phyloP scores from a whole-genome alignment of 2,113 vertebrate species.

The Salvator merianae region DNA sequence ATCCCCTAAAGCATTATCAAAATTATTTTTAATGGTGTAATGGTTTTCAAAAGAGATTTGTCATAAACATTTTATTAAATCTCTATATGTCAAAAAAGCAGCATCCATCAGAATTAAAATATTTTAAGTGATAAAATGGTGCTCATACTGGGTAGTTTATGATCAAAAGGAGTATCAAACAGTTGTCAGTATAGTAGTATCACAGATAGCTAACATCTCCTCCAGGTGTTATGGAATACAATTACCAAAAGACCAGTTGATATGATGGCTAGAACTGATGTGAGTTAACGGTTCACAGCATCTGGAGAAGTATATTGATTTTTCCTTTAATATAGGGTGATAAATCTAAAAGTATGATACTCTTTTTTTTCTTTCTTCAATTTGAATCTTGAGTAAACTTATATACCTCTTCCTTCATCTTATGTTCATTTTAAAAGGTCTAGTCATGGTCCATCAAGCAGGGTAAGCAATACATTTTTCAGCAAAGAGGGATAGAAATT shows the following conservation, averaged over 20 bases:
- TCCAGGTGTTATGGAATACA: too few relatives aligned
- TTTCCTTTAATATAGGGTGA: background rate
- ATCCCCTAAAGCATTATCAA: background rate
- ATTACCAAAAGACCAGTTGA: too few relatives aligned
- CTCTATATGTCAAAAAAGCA: constrained; percentile 1
- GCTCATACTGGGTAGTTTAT: constrained; percentile 32
- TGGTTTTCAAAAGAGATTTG: constrained; percentile 42
- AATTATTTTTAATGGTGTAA: background rate
- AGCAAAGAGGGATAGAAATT: background rate
- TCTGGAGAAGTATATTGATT: too few relatives aligned
- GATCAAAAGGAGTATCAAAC: background rate
- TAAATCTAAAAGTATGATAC: background rate
- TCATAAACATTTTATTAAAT: constrained; percentile 48
- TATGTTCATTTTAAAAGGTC: background rate
- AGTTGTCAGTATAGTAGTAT: constrained; percentile 11
- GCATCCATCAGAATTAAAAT: constrained; percentile 41
- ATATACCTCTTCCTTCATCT: background rate
- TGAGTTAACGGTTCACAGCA: too few relatives aligned
- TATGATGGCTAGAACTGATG: background rate
- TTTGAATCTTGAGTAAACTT: background rate
- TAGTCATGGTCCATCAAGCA: background rate
- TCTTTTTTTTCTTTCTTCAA: background rate
- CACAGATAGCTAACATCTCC: too few relatives aligned
- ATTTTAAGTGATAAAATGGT: constrained; percentile 16
- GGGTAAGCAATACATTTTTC: background rate